Evolutionary conservation across 1,140 invertebrate species (phyloP).

Genomic region (Drosophila yakuba): DNA sequence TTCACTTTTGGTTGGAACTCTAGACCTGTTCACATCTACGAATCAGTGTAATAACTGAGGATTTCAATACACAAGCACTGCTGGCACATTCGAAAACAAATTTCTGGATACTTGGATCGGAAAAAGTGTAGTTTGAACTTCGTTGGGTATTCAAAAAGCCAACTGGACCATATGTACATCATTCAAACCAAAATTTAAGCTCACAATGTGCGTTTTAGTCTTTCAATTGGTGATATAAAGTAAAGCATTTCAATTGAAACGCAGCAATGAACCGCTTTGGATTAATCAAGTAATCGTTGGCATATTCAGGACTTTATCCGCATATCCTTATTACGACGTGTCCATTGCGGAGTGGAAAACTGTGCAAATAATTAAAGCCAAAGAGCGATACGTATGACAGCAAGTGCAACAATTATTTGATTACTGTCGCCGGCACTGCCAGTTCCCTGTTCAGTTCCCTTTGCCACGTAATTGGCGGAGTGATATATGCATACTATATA

Average conservation of each 20-base stretch:
- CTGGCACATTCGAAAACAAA: too few relatives aligned
- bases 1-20: background rate
- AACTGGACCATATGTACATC: too few relatives aligned
- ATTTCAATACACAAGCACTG: background rate
- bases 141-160: background rate
- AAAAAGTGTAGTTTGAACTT: background rate
- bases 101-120: background rate
- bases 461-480: constrained; percentile 64
- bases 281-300: constrained; percentile 27
- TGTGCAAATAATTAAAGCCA: constrained; percentile 74
- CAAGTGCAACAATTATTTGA: constrained; percentile 81
- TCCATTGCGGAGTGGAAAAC: constrained; percentile 53
- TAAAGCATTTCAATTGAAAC: background rate
- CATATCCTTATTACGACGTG: constrained; percentile 38
- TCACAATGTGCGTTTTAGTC: too few relatives aligned
- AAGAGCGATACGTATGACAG: constrained; percentile 64
- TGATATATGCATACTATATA: constrained; percentile 64
- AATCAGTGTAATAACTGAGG: background rate
- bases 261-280: background rate
- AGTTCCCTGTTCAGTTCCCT: constrained; percentile 10
- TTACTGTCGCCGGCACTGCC: constrained; percentile 68
- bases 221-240: too few relatives aligned
- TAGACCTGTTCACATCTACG: background rate
- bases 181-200: too few relatives aligned
- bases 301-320: constrained; percentile 30